Conservation (phyloP, 2,113 vertebrate species). For the Vombatus ursinus region DNA sequence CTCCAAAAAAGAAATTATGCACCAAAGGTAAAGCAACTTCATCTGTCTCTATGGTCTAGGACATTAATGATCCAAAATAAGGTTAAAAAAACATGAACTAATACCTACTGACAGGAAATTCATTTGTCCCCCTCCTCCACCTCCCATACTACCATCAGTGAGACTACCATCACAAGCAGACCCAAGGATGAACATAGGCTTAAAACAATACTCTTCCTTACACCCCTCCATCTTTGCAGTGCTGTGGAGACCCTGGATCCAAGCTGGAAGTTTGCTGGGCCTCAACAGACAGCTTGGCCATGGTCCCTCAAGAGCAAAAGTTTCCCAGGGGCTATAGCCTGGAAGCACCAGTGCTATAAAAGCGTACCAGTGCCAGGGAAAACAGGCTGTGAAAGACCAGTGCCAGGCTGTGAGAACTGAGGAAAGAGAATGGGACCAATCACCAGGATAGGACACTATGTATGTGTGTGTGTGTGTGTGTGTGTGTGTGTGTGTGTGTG, state of each 20-base stretch:
- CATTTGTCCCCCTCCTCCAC: background rate
- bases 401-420: background rate
- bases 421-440: background rate
- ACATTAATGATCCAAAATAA: background rate
- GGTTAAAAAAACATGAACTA: background rate
- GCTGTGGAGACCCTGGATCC: too few relatives aligned
- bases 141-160: background rate
- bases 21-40: background rate
- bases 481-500: too few relatives aligned
- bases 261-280: too few relatives aligned
- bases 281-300: too few relatives aligned
- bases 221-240: background rate
- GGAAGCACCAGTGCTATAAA: background rate
- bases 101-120: background rate
- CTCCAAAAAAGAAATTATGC: background rate
- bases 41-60: background rate
- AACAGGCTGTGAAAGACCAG: background rate
- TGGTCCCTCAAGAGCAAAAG: background rate
- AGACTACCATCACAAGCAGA: background rate
- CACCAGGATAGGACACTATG: background rate
- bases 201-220: background rate
- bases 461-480: background rate
- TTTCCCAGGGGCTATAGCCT: too few relatives aligned
- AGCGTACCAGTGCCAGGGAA: background rate
- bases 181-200: background rate